Percentiles rank a stretch among this genome's conserved stretches.
Evolutionary conservation across 2,797 vertebrate genomes (phyloP).

Genomic region (Apogon hyalosoma): DNA sequence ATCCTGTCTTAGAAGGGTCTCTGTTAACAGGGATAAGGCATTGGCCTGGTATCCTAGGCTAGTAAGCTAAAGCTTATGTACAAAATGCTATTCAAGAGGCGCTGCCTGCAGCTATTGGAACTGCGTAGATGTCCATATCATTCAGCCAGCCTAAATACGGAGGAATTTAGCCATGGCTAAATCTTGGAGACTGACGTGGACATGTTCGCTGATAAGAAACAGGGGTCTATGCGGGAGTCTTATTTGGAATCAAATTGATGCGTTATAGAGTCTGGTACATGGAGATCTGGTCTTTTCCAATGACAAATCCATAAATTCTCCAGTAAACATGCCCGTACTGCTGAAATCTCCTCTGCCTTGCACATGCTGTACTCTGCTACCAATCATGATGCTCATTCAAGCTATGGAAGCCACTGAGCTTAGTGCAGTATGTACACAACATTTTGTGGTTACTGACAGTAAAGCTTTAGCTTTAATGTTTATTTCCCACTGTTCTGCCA

Average conservation of each 20-base stretch:
- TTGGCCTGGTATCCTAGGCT: slow-evolving; percentile 86
- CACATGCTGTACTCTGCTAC: slow-evolving; percentile 46
- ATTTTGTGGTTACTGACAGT: slow-evolving; percentile 36
- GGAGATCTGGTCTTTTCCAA: slow-evolving; percentile 79
- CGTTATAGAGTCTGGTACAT: slow-evolving; percentile 79
- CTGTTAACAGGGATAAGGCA: slow-evolving; percentile 97
- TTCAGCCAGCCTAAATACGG: slow-evolving; percentile 85
- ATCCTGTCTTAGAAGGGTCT: slow-evolving; percentile 98
- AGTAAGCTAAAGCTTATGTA: slow-evolving; percentile 89
- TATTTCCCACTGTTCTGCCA: slow-evolving; percentile 14
- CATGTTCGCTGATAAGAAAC: slow-evolving; percentile 82
- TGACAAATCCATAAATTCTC: slow-evolving; percentile 82
- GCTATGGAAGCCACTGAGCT: slow-evolving; percentile 55
- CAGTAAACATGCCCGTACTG: slow-evolving; percentile 72
- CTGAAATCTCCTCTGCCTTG: slow-evolving; percentile 61
- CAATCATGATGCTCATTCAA: slow-evolving; percentile 55
- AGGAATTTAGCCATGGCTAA: slow-evolving; percentile 86
- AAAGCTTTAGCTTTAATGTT: slow-evolving; percentile 27
- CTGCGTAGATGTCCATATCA: slow-evolving; percentile 84
- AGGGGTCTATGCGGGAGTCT: slow-evolving; percentile 70
- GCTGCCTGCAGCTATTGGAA: slow-evolving; percentile 88
- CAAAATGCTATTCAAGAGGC: slow-evolving; percentile 88
- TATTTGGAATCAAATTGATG: slow-evolving; percentile 85
- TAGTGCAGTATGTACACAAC: slow-evolving; percentile 61
- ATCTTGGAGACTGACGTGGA: slow-evolving; percentile 84